These are phyloP conservation scores for Callipepla squamata DNA, from an alignment of 2,113 vertebrate species.

Conservation along the genomic window DNA sequence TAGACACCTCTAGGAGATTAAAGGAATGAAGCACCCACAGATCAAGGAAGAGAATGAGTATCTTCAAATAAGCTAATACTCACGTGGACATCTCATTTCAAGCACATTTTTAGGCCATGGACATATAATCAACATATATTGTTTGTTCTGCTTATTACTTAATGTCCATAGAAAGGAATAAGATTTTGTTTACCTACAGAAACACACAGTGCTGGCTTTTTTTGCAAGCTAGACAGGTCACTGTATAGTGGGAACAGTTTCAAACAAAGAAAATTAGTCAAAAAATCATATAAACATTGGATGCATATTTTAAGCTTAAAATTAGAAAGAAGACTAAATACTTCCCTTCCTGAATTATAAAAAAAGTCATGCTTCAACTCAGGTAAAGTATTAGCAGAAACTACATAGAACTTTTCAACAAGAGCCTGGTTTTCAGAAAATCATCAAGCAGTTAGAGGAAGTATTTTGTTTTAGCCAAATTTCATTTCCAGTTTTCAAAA, in stretches of 20 bases:
- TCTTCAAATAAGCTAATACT: neutral
- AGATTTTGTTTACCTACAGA: neutral
- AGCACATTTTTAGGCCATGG: neutral
- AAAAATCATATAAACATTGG: neutral
- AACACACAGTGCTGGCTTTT: neutral
- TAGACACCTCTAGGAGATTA: conserved; percentile 85
- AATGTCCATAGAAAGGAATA: neutral
- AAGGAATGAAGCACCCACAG: neutral
- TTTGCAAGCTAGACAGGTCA: neutral
- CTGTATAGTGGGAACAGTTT: neutral
- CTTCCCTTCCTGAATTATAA: neutral
- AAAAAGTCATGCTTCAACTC: neutral
- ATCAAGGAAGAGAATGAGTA: neutral
- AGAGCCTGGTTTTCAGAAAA: neutral
- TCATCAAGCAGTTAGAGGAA: neutral
- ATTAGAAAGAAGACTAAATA: neutral
- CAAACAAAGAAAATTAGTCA: neutral
- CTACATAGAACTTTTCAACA: neutral
- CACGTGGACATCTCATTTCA: neutral
- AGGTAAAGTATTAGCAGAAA: neutral
- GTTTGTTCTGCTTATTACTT: neutral
- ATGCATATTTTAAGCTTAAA: neutral
- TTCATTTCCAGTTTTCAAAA: neutral
- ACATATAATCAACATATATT: neutral
- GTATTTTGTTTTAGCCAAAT: neutral